Percentiles rank a stretch among this genome's conserved stretches.
Conservation (phyloP, 2,797 vertebrate genomes). For the Squalus acanthias region DNA sequence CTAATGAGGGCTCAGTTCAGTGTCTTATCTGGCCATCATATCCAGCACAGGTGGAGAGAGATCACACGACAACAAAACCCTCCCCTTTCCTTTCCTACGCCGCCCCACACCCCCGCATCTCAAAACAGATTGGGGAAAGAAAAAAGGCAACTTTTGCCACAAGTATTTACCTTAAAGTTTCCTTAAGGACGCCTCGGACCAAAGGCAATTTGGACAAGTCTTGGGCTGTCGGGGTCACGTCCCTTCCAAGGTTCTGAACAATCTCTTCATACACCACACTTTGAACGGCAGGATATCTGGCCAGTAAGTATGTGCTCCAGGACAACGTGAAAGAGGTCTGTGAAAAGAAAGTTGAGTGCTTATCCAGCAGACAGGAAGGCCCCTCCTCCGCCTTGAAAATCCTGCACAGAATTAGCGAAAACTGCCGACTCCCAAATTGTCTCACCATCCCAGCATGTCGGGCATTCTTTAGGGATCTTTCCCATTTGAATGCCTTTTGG, state of each 20-base stretch:
- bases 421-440: not conserved
- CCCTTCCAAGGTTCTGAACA: slow-evolving; percentile 59
- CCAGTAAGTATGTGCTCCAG: slow-evolving; percentile 81
- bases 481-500: not conserved
- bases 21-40: no score
- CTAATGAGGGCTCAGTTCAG: no score
- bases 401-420: not conserved
- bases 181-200: slow-evolving; percentile 82
- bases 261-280: slow-evolving; percentile 71
- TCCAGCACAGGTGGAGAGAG: no score
- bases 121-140: not conserved
- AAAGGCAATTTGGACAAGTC: slow-evolving; percentile 72
- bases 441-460: not conserved
- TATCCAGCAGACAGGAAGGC: not conserved
- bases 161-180: slow-evolving; percentile 74
- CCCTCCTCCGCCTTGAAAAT: not conserved
- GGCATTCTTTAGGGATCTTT: not conserved
- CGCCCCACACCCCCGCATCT: no score
- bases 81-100: not conserved
- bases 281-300: slow-evolving; percentile 70
- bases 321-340: slow-evolving; percentile 89
- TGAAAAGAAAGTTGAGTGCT: not conserved
- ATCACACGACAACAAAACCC: not conserved
- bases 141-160: not conserved
- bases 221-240: slow-evolving; percentile 59